Evolutionary conservation across 1,140 invertebrate species (phyloP).

Genomic region (Spodoptera frugiperda): DNA sequence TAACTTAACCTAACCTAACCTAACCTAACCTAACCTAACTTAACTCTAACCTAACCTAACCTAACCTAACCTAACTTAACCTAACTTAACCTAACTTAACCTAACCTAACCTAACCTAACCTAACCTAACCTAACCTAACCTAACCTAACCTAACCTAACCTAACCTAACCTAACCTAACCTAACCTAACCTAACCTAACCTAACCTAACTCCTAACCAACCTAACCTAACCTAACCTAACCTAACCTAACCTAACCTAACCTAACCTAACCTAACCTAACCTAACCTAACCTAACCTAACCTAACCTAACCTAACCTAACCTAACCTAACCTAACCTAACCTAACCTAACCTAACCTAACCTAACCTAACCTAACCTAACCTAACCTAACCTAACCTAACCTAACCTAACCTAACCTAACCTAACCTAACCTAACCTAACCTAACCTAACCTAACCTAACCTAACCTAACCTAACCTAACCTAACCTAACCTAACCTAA

Average conservation of each 20-base stretch:
- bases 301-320: constrained; percentile 22
- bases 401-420: constrained; percentile 43
- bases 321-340: constrained; percentile 22
- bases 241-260: constrained; percentile 43
- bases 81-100: background rate
- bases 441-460: constrained; percentile 38
- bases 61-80: too few relatives aligned
- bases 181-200: constrained; percentile 34
- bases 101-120: constrained; percentile 49
- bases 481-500: constrained; percentile 37
- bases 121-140: constrained; percentile 51
- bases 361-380: constrained; percentile 30
- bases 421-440: constrained; percentile 38
- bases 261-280: constrained; percentile 27
- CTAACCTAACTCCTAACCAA: constrained; percentile 42
- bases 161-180: constrained; percentile 24
- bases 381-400: constrained; percentile 23
- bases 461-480: constrained; percentile 39
- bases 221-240: constrained; percentile 35
- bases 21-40: too few relatives aligned
- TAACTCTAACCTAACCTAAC: too few relatives aligned
- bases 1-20: too few relatives aligned
- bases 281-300: constrained; percentile 22
- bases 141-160: constrained; percentile 31
- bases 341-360: constrained; percentile 32